Base-by-base conservation (phyloP, 1,140 invertebrate species). In the Aradophagus sp. region DNA sequence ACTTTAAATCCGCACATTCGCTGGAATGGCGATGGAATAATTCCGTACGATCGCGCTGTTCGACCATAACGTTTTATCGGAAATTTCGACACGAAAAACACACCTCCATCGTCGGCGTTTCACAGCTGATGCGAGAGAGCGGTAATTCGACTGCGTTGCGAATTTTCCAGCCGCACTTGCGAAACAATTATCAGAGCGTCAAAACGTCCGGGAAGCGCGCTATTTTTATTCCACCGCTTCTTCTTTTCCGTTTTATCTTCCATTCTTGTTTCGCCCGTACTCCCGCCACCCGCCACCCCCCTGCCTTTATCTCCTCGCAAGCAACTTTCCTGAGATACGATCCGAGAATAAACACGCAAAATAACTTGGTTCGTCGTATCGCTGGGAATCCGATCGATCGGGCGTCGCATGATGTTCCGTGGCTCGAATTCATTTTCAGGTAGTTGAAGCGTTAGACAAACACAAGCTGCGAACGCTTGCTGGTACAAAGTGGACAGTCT, bases 171-270 rank as follows among this genome's bases (percentile, higher is more conserved):
- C 41, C 59, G 41, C 13, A 31, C 41, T 75, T 58, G 29, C 47
- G 69, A 76, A 75, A 77, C 74, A 61, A 68, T 62, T 55, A 56
- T 66, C 48, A 56, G 62, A 50, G 42, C 53, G 50, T 23, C 32
- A 44, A 35, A 50, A 50, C 29, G 20, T 42, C 27, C 31, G 14
- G 52, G 35, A 44, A 62, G 38, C 7, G 38, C 20, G 4, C 13
- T 17, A 36, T 44, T 42, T 44, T 41, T 61, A 17, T 42, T 48
- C 29, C 11, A 26, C n/a, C 13, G 16, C 19, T n/a, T n/a, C n/a
- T n/a, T n/a, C n/a, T n/a, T n/a, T n/a, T n/a, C n/a, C n/a, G n/a
- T n/a, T n/a, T n/a, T n/a, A n/a, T n/a, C n/a, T n/a, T n/a, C n/a
- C n/a, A n/a, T n/a, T n/a, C n/a, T n/a, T 5, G 4, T 36, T 14